A percentile compares a stretch with the other conserved stretches of the same genome.
Evolutionary conservation across 2,113 vertebrate genomes (phyloP).

Genomic region (Regulus satrapa): DNA sequence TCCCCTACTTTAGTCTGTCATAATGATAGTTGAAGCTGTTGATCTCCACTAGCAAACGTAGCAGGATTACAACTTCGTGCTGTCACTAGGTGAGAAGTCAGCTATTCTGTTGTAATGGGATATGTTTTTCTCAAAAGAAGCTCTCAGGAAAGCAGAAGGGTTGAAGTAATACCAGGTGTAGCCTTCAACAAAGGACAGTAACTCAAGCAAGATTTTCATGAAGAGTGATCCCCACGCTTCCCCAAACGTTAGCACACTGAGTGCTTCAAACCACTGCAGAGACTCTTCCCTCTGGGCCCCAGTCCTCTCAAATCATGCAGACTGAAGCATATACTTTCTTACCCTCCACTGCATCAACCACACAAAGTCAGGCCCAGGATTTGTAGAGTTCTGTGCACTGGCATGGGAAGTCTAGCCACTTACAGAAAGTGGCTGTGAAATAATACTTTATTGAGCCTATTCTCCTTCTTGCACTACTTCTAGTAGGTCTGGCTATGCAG

Average conservation of each 20-base stretch:
- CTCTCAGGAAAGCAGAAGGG: neutral
- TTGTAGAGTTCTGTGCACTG: neutral
- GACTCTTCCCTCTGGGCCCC: neutral
- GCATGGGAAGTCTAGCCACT: neutral
- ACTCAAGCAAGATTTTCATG: neutral
- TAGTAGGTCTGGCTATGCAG: neutral
- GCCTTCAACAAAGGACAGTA: neutral
- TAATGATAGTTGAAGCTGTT: neutral
- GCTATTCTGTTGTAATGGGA: neutral
- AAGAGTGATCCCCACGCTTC: neutral
- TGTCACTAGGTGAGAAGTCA: neutral
- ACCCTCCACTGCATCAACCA: neutral
- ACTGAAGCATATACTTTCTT: neutral
- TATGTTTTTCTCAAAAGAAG: neutral
- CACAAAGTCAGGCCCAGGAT: neutral
- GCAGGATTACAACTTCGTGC: neutral
- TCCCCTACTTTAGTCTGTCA: neutral
- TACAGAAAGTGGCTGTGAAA: neutral
- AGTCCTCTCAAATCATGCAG: neutral
- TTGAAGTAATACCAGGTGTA: neutral
- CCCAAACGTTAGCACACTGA: neutral
- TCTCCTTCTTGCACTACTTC: neutral
- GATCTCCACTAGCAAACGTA: neutral
- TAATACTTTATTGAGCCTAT: neutral
- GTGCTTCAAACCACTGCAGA: neutral